phyloP scores from a whole-genome alignment of 2,113 vertebrate genomes.

The Notechis scutatus region DNA sequence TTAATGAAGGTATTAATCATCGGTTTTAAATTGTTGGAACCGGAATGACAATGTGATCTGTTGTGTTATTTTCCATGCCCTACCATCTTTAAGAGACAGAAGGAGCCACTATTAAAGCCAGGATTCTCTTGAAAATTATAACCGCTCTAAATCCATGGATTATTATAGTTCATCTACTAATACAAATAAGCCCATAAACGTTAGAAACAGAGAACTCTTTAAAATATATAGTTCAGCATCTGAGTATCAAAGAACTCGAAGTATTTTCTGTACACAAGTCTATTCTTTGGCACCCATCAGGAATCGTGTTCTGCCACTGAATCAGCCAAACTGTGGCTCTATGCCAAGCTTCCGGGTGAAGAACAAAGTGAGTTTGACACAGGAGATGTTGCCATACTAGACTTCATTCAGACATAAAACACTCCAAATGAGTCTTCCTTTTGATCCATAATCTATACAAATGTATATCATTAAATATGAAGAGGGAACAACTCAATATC shows the following conservation, averaged over 20 bases:
- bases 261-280: neutral
- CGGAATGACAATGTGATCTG: neutral
- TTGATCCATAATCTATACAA: neutral
- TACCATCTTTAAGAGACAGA: neutral
- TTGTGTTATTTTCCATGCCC: neutral
- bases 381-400: neutral
- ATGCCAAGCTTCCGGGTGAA: neutral
- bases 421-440: neutral
- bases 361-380: neutral
- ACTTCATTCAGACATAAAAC: neutral
- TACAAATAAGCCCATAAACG: neutral
- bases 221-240: neutral
- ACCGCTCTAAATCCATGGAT: neutral
- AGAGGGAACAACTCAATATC: neutral
- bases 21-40: neutral
- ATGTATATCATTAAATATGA: neutral
- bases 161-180: neutral
- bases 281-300: neutral
- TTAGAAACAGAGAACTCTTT: neutral
- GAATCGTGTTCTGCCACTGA: neutral
- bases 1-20: neutral
- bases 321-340: neutral
- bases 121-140: neutral
- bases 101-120: neutral
- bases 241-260: neutral